phyloP scores from a whole-genome alignment of 2,888 invertebrate species.

The Eilema depressum region DNA sequence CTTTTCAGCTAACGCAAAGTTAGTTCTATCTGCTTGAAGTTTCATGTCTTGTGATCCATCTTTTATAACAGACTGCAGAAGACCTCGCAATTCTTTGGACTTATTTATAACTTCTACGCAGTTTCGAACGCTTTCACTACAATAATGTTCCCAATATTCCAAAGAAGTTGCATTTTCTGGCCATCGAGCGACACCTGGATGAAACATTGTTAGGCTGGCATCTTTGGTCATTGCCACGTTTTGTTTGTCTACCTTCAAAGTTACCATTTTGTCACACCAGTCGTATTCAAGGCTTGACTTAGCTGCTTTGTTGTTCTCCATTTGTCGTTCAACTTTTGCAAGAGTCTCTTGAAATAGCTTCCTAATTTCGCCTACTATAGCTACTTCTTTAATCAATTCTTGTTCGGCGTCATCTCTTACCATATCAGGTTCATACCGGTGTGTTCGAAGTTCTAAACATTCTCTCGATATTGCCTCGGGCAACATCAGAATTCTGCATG shows the following conservation, averaged over 20 bases:
- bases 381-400: constrained; percentile 91
- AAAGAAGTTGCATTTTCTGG: constrained; percentile 90
- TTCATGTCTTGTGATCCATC: constrained; percentile 94
- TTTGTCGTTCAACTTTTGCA: constrained; percentile 89
- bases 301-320: constrained; percentile 91
- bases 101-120: constrained; percentile 92
- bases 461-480: constrained; percentile 91
- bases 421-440: constrained; percentile 91
- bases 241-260: constrained; percentile 90
- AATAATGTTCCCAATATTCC: constrained; percentile 94
- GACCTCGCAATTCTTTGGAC: constrained; percentile 89
- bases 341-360: constrained; percentile 88
- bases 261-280: constrained; percentile 95
- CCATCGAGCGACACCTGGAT: constrained; percentile 93
- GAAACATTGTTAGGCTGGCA: constrained; percentile 90
- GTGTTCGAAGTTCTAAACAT: constrained; percentile 90
- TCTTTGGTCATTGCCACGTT: constrained; percentile 89
- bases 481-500: constrained; percentile 89
- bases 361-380: constrained; percentile 91
- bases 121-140: constrained; percentile 91
- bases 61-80: constrained; percentile 90
- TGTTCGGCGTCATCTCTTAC: constrained; percentile 93
- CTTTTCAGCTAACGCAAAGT: constrained; percentile 90
- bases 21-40: constrained; percentile 93
- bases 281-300: constrained; percentile 94